phyloP scores from a whole-genome alignment of 2,888 invertebrate species.

The Lysandra bellargus region DNA sequence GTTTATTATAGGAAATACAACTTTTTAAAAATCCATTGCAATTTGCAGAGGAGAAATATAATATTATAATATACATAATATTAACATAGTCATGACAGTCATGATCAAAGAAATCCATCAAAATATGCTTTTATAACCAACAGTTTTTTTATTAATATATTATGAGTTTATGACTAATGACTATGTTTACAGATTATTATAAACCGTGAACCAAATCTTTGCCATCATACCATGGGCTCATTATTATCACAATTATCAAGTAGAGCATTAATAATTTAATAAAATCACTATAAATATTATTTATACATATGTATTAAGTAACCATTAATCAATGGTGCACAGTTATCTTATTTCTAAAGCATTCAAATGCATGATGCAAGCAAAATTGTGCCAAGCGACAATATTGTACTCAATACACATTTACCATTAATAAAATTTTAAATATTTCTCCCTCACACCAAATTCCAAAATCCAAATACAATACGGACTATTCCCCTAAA shows the following conservation, averaged over 20 bases:
- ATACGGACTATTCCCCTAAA: not conserved
- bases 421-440: not conserved
- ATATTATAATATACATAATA: not conserved
- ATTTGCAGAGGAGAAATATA: not conserved
- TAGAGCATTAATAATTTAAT: not conserved
- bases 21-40: not conserved
- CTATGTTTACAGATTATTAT: not conserved
- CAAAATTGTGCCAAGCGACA: slow-evolving; percentile 11
- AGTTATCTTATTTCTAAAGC: slow-evolving; percentile 1
- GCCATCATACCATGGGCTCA: not conserved
- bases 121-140: not conserved
- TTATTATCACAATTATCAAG: slow-evolving; percentile 2
- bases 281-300: not conserved
- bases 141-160: not conserved
- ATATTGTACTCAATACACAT: not conserved
- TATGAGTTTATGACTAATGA: too few relatives aligned
- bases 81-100: not conserved
- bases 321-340: not conserved
- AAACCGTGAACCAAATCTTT: not conserved
- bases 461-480: not conserved
- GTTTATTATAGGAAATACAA: not conserved
- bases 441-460: not conserved
- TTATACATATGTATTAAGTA: not conserved
- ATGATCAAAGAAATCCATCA: too few relatives aligned
- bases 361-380: not conserved